Conservation (phyloP, 2,888 invertebrate genomes). For the Oithona nana region DNA sequence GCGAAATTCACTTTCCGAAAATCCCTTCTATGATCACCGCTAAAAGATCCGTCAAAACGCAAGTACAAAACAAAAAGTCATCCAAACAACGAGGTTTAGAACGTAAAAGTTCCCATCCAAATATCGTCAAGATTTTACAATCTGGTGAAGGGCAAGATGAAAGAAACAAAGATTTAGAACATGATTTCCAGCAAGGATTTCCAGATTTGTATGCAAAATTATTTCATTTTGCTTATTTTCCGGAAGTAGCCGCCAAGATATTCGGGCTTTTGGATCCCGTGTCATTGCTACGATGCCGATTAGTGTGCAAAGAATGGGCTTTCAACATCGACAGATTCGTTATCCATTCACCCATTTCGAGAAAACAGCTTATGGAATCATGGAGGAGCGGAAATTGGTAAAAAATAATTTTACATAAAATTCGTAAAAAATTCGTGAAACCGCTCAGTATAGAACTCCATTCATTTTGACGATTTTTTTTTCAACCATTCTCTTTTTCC, state of each 20-base stretch:
- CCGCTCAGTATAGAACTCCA: too few relatives aligned
- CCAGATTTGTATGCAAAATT: not conserved
- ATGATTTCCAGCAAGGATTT: not conserved
- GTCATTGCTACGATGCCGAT: not conserved
- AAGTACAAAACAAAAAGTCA: not conserved
- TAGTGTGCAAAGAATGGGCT: not conserved
- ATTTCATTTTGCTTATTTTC: not conserved
- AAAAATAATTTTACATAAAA: too few relatives aligned
- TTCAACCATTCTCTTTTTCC: too few relatives aligned
- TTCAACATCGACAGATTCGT: not conserved
- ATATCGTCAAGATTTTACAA: not conserved
- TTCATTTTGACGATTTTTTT: too few relatives aligned
- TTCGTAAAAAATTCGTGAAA: too few relatives aligned
- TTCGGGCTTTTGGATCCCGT: not conserved
- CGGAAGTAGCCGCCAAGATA: not conserved
- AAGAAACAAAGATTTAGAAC: not conserved
- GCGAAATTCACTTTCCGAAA: not conserved
- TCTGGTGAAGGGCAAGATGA: not conserved
- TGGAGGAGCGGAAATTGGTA: too few relatives aligned
- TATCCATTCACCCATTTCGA: not conserved
- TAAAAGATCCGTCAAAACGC: not conserved
- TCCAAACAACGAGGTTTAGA: not conserved
- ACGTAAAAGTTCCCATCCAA: not conserved
- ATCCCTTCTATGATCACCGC: not conserved
- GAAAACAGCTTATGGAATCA: not conserved